Evolutionary conservation across 2,888 invertebrate genomes (phyloP).

Genomic region (Panopea generosa): DNA sequence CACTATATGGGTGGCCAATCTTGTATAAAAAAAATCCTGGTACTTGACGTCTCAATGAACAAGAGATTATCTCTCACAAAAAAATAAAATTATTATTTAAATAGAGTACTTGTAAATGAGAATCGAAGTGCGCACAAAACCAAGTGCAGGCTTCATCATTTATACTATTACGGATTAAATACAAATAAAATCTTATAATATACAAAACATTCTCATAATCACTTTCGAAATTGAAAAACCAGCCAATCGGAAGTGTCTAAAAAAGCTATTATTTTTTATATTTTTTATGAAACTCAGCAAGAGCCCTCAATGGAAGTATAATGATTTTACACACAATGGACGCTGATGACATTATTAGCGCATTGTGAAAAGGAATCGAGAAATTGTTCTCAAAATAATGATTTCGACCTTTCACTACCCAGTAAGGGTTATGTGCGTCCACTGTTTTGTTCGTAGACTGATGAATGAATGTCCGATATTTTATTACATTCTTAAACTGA

Average conservation of each 20-base stretch:
- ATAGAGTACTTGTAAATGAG: conserved; percentile 21
- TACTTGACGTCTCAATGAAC: not conserved
- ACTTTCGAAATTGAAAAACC: conserved; percentile 35
- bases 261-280: conserved; percentile 56
- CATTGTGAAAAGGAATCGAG: conserved; percentile 60
- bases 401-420: conserved; percentile 39
- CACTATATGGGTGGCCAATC: too few relatives aligned
- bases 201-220: conserved; percentile 52
- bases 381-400: conserved; percentile 57
- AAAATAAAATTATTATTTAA: conserved; percentile 22
- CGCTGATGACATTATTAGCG: conserved; percentile 61
- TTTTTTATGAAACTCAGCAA: conserved; percentile 49
- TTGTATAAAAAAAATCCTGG: too few relatives aligned
- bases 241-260: conserved; percentile 58
- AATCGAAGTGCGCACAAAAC: conserved; percentile 20
- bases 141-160: conserved; percentile 36
- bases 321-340: conserved; percentile 55
- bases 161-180: conserved; percentile 50
- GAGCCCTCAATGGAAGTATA: conserved; percentile 54
- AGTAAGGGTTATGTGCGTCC: conserved; percentile 54
- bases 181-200: conserved; percentile 42
- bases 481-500: conserved; percentile 63
- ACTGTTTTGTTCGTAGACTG: conserved; percentile 53
- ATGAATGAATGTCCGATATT: conserved; percentile 39
- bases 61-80: conserved; percentile 18